Percentiles rank a stretch among this genome's conserved stretches.
These are phyloP conservation scores for Lepidotrigona ventralis DNA, from an alignment of 1,140 invertebrate species.

Conservation along the genomic window DNA sequence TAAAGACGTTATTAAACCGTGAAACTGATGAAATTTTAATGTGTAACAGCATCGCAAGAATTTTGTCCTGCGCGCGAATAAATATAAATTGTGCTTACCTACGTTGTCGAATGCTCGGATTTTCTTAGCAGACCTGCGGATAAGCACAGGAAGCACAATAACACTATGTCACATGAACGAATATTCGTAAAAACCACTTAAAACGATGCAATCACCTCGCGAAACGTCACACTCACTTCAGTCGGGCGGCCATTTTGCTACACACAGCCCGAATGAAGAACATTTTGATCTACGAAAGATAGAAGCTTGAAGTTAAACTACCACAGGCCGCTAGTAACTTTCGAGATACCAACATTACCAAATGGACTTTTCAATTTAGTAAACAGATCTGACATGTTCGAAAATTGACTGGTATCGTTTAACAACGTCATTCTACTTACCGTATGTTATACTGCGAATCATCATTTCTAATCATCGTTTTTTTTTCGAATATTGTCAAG, in stretches of 20 bases:
- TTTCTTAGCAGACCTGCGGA: conserved; percentile 33
- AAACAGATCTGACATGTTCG: conserved; percentile 1
- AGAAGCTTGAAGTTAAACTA: conserved; percentile 38
- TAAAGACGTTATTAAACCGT: not conserved
- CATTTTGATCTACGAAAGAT: conserved; percentile 50
- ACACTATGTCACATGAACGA: conserved; percentile 55
- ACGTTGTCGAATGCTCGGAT: conserved; percentile 30
- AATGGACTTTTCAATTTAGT: not conserved
- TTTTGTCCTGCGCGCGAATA: conserved; percentile 52
- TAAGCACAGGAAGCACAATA: conserved; percentile 39
- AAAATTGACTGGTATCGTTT: not conserved
- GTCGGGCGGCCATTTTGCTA: conserved; percentile 67
- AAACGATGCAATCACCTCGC: conserved; percentile 61
- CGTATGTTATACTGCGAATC: not conserved
- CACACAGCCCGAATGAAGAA: conserved; percentile 53
- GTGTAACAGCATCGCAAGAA: conserved; percentile 35
- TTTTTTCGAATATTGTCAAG: not conserved
- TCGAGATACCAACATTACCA: conserved; percentile 8
- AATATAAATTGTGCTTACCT: conserved; percentile 22
- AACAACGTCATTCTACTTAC: not conserved
- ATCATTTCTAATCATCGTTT: not conserved
- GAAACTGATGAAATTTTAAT: conserved; percentile 24
- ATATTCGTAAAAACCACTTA: conserved; percentile 60
- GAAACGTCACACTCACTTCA: conserved; percentile 68
- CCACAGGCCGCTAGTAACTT: conserved; percentile 17